Percentiles rank a stretch among this genome's conserved stretches.
Conservation (phyloP, 2,797 vertebrate species). For the Babyrousa celebensis region DNA sequence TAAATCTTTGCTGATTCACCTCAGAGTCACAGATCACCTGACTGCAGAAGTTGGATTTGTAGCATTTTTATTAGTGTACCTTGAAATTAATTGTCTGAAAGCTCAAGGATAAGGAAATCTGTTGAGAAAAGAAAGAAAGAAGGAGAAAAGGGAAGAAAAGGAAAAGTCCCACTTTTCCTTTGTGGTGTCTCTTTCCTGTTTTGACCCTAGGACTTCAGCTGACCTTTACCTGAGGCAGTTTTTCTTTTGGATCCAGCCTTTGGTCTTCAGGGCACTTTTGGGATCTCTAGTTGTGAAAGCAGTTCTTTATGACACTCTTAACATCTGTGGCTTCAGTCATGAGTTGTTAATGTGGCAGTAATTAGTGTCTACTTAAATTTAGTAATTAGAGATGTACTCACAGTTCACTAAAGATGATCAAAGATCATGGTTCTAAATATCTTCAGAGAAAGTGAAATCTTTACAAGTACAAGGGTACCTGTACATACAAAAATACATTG, state of each 20-base stretch:
- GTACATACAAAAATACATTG: constrained; percentile 33
- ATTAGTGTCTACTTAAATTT: constrained; percentile 62
- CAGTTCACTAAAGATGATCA: constrained; percentile 48
- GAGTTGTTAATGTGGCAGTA: constrained; percentile 13
- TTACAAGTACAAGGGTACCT: not conserved
- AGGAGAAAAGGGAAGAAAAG: not conserved
- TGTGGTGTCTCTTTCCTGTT: not conserved
- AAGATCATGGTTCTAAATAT: constrained; percentile 37
- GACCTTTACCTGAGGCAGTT: not conserved
- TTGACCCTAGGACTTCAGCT: constrained; percentile 8
- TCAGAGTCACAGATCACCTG: constrained; percentile 36
- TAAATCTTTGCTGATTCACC: constrained; percentile 41
- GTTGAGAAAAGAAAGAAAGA: not conserved
- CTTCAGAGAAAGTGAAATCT: constrained; percentile 51
- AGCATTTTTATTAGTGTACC: constrained; percentile 65
- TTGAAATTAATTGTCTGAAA: constrained; percentile 61
- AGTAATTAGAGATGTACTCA: constrained; percentile 34
- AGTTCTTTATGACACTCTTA: not conserved
- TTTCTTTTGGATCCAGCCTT: not conserved
- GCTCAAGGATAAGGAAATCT: constrained; percentile 58
- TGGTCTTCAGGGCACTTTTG: constrained; percentile 8
- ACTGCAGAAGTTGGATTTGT: constrained; percentile 22
- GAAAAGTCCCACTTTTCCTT: not conserved
- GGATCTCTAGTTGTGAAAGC: constrained; percentile 16
- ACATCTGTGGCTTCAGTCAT: not conserved